Evolutionary conservation across 2,113 vertebrate species (phyloP).

Genomic region (Mandrillus leucophaeus): DNA sequence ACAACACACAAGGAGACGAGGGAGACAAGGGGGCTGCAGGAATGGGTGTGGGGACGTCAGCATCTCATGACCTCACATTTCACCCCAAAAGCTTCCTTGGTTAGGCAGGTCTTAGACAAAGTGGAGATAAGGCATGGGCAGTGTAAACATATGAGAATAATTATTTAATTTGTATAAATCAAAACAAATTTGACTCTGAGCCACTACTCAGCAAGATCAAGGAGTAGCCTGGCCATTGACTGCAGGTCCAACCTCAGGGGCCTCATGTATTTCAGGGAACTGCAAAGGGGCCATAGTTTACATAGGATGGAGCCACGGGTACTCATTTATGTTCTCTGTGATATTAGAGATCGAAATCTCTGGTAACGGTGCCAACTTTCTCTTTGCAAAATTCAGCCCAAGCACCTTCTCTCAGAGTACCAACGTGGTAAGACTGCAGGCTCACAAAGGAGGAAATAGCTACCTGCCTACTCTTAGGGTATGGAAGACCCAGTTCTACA

Average conservation of each 20-base stretch:
- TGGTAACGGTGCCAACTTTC: fast-evolving
- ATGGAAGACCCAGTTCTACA: background rate
- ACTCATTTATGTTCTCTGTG: background rate
- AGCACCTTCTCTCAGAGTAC: background rate
- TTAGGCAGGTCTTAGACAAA: too few species aligned
- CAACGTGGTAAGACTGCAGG: fast-evolving
- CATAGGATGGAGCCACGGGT: fast-evolving
- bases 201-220: background rate
- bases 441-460: fast-evolving
- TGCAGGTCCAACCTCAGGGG: background rate
- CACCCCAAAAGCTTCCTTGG: too few species aligned
- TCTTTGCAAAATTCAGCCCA: background rate
- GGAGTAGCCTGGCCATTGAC: too few species aligned
- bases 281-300: background rate
- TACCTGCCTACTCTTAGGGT: background rate
- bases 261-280: fast-evolving
- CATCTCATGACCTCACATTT: fast-evolving
- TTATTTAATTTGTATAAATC: background rate
- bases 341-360: too few species aligned
- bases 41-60: fast-evolving
- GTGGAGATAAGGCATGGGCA: fast-evolving
- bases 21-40: fast-evolving
- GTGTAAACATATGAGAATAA: fast-evolving
- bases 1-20: background rate
- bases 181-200: background rate